A percentile compares a stretch with the other conserved stretches of the same genome.
Evolutionary conservation across 2,888 invertebrate species (phyloP).

Genomic region (Cotesia congregata): DNA sequence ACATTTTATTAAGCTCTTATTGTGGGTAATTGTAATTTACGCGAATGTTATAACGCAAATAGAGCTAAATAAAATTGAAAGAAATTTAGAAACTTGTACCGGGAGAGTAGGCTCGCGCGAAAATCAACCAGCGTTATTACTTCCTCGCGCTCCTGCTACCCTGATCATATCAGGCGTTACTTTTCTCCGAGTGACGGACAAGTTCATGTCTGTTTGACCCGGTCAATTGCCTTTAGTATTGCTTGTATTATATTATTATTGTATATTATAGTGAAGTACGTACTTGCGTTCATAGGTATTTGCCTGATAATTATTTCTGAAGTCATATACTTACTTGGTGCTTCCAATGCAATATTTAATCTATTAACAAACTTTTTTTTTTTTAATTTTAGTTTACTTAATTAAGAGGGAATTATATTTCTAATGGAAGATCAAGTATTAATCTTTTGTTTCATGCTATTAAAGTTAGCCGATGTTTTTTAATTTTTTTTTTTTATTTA

Average conservation of each 20-base stretch:
- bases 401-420: too few species aligned
- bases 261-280: neutral
- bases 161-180: slow-evolving; percentile 52
- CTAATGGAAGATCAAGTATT: too few species aligned
- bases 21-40: neutral
- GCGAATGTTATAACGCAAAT: neutral
- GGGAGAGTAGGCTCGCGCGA: slow-evolving; percentile 3
- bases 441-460: too few species aligned
- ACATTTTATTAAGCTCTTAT: too few species aligned
- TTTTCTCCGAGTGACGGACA: slow-evolving; percentile 57
- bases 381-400: too few species aligned
- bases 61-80: slow-evolving; percentile 3
- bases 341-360: too few species aligned
- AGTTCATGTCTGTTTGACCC: slow-evolving; percentile 47
- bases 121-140: slow-evolving; percentile 27
- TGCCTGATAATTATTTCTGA: neutral
- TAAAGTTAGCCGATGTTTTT: too few species aligned
- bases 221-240: neutral
- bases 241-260: neutral
- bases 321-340: neutral
- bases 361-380: too few species aligned
- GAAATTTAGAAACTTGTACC: neutral
- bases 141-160: slow-evolving; percentile 46
- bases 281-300: neutral
- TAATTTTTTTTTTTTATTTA: too few species aligned